These are phyloP conservation scores for Poecile atricapillus DNA, from an alignment of 2,113 vertebrate species.

Conservation along the genomic window DNA sequence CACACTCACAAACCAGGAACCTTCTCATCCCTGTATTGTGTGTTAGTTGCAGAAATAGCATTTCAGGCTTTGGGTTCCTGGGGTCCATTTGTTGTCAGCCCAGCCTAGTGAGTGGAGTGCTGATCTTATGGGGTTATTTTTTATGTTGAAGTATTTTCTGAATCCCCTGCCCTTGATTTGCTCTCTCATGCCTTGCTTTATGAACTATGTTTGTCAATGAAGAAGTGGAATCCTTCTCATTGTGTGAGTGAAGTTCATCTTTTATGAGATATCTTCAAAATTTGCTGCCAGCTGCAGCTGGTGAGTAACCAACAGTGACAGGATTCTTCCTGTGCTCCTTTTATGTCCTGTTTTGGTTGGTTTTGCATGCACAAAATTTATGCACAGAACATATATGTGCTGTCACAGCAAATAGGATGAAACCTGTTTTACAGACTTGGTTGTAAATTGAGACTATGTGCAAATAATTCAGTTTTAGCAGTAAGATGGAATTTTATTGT, in stretches of 20 bases:
- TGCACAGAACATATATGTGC: not conserved
- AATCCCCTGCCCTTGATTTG: not conserved
- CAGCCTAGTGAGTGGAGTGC: not conserved
- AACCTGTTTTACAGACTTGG: not conserved
- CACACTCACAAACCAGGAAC: not conserved
- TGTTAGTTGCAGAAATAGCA: not conserved
- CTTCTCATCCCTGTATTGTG: not conserved
- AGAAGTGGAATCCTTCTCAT: not conserved
- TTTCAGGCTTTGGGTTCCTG: not conserved
- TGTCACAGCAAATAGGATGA: not conserved
- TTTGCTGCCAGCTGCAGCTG: not conserved
- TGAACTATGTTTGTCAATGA: not conserved
- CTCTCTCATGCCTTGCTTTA: not conserved
- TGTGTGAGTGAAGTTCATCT: not conserved
- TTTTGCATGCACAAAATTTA: not conserved
- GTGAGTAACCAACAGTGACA: not conserved
- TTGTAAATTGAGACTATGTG: not conserved
- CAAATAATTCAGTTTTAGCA: not conserved
- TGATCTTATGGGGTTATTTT: not conserved
- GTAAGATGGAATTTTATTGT: not conserved
- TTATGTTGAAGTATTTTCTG: not conserved
- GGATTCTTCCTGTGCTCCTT: not conserved
- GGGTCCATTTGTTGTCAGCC: not conserved
- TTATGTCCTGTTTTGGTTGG: not conserved
- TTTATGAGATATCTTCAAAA: not conserved